phyloP scores from a whole-genome alignment of 2,888 invertebrate genomes.

The Macaria notata region DNA sequence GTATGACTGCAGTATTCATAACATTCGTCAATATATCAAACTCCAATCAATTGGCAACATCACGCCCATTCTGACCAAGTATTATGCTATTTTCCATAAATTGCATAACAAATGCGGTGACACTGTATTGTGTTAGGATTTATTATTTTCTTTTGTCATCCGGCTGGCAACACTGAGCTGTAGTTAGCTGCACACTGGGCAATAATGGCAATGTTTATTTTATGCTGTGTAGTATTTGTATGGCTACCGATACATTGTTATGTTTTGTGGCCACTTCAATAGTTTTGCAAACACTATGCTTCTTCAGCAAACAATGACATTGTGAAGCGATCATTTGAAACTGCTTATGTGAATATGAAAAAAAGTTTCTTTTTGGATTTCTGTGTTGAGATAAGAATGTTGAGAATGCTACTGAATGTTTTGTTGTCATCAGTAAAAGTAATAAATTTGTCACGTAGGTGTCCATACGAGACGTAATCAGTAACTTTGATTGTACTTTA shows the following conservation, averaged over 20 bases:
- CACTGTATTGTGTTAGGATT: conserved; percentile 67
- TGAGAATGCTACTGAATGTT: conserved; percentile 5
- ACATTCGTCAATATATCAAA: neutral
- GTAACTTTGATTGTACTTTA: too few species aligned
- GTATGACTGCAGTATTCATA: too few species aligned
- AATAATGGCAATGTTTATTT: conserved; percentile 64
- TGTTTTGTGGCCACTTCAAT: conserved; percentile 51
- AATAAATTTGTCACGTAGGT: neutral
- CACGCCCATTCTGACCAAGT: conserved; percentile 47
- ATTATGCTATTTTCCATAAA: conserved; percentile 60
- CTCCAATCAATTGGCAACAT: conserved; percentile 33
- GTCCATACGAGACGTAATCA: neutral
- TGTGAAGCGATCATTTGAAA: conserved; percentile 32
- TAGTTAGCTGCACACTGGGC: conserved; percentile 54
- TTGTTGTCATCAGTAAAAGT: neutral
- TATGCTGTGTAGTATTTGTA: conserved; percentile 61
- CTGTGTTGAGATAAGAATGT: neutral
- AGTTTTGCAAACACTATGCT: conserved; percentile 46
- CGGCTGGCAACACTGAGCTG: conserved; percentile 51
- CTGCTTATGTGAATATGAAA: conserved; percentile 28
- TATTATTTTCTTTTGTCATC: conserved; percentile 71
- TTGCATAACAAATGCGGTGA: conserved; percentile 77
- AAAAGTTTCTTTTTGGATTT: conserved; percentile 5
- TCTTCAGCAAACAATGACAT: conserved; percentile 36
- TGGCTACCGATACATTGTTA: conserved; percentile 42